These are phyloP conservation scores for Coracias cyanogaster DNA, from an alignment of 2,797 vertebrate genomes.

Conservation along the genomic window DNA sequence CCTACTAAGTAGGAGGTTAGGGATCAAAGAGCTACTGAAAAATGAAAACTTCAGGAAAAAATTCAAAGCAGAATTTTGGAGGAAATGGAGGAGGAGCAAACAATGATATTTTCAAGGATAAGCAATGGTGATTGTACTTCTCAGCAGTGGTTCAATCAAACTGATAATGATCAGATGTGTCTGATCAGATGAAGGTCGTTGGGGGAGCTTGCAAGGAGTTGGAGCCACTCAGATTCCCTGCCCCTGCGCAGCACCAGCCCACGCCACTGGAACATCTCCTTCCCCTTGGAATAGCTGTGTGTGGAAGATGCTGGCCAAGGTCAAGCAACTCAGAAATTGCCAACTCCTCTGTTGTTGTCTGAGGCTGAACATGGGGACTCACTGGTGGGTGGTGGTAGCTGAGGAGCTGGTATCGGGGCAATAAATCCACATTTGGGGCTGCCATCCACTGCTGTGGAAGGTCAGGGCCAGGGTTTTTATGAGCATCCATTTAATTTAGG, in stretches of 20 bases:
- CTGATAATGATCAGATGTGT: neutral
- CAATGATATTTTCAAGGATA: neutral
- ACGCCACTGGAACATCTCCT: fast-evolving
- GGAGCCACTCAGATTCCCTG: neutral
- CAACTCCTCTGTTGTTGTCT: fast-evolving
- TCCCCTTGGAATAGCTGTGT: fast-evolving
- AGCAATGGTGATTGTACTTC: neutral
- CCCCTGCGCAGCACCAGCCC: fast-evolving
- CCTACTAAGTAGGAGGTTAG: neutral
- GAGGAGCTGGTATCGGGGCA: neutral
- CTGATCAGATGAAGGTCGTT: neutral
- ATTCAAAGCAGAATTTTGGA: neutral
- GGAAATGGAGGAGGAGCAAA: neutral
- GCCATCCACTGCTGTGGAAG: neutral
- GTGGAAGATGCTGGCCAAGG: neutral
- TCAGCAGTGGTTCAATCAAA: neutral
- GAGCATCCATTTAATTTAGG: neutral
- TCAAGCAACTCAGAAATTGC: neutral
- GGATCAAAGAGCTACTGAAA: neutral
- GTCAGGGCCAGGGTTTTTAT: neutral
- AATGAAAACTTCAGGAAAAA: neutral
- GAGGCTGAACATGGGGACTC: neutral
- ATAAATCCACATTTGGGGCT: neutral
- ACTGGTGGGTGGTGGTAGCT: neutral
- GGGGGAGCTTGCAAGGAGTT: neutral